Base-by-base conservation (phyloP, 2,888 invertebrate species). In the Timema cristinae region DNA sequence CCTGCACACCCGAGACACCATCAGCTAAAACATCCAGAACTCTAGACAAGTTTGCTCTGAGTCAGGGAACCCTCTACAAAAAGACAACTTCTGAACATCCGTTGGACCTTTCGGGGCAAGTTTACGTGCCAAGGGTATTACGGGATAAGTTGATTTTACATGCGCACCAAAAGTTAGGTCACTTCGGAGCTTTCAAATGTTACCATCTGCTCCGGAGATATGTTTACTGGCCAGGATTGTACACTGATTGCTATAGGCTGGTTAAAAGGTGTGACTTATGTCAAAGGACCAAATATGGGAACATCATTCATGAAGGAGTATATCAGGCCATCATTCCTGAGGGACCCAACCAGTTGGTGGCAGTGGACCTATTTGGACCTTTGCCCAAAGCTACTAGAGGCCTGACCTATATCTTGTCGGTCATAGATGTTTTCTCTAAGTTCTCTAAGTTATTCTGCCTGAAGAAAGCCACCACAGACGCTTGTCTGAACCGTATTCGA, bases 281-380 rank as follows among this genome's bases (percentile, higher is more conserved):
- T 49, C 67, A 67, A 5, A 8, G 49, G n/a, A 50, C 50, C 15
- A 49, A 67, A 49, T 49, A 13, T 11, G 47, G 9, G 7, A 67
- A 67, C 8, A 48, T 8, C 11, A 10, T 15, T 6, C 49, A n/a
- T 15, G 15, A 50, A 15, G 67, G 67, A 7, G 6, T 9, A 8
- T 11, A 16, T 47, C 9, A 67, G n/a, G 15, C 50, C 50, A 67
- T 50, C 16, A 50, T 67, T 49, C 67, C 67, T 13, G 49, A n/a
- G 7, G 67, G 50, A 50, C 50, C 49, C 15, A 7, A 50, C 6
- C 48, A 67, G 9, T 49, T 67, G 49, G 8, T 67, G 13, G 67
- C 67, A 8, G 67, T 67, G n/a, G 67, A 67, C n/a, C 10, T 67
- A 48, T n/a, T 10, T 67, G 67, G 50, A 8, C 67, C 67, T 6